Evolutionary conservation across 2,113 vertebrate genomes (phyloP), one percentile per base, ranked within the genome.

Genomic region (Pogona vitticeps): DNA sequence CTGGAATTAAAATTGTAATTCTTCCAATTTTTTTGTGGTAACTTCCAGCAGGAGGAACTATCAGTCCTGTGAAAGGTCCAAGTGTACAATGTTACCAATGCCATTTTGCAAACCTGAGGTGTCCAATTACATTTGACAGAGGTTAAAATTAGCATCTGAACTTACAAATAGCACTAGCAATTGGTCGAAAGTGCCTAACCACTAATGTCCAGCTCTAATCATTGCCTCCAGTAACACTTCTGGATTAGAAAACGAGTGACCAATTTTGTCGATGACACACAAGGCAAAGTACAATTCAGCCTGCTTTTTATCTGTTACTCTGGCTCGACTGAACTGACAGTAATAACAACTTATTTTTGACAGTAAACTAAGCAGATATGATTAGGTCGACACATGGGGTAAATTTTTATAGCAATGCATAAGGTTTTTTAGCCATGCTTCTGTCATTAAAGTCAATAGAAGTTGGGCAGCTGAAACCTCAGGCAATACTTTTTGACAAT

Each of bases 361-460:
- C 84, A 87, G 31, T 90, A 93, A 89, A 93, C 80, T 86, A 93
- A 92, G 31, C n/a, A 92, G 82, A 89, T 63, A 91, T 88, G 88
- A 93, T 89, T 93, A 89, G 68, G 87, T 82, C 26, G 40, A 86
- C 31, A 85, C 56, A 56, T 88, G 67, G 83, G 80, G 89, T 88
- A 92, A 83, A 92, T 89, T 94, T 94, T 94, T 90, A 91, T 90
- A 85, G 90, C 88, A 58, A 58, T 88, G 14, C 82, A 68, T 82
- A 88, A 42, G 9, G 52, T 73, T 94, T 94, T 94, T 94, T 86
- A 89, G 38, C 73, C 46, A 76, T 92, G 31, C 4, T 91, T 94
- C 86, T 92, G 61, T 90, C 91, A 91, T 91, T 94, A 91, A 89
- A 92, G 85, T 94, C 89, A 93, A 88, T 91, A 90, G 83, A 92